Conservation (phyloP, 2,113 vertebrate species). For the Phaethornis superciliosus region DNA sequence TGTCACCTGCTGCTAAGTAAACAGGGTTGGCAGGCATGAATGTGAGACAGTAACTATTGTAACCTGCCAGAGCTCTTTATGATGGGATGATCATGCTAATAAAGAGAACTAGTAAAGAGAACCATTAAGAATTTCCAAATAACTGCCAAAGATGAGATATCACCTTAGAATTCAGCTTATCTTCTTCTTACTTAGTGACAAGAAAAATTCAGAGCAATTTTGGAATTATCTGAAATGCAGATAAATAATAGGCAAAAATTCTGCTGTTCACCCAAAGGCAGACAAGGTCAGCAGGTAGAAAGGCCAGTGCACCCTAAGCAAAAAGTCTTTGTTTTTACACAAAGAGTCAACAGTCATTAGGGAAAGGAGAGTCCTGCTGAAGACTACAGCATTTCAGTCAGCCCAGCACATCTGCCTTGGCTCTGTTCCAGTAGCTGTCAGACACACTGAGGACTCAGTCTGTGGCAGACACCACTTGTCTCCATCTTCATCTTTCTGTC, state of each 20-base stretch:
- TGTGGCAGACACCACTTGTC: not conserved
- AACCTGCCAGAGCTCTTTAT: not conserved
- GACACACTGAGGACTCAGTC: not conserved
- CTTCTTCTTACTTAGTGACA: not conserved
- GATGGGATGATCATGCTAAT: not conserved
- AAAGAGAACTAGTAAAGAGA: not conserved
- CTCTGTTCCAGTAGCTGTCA: not conserved
- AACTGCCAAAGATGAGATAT: slow-evolving; percentile 2
- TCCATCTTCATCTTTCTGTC: not conserved
- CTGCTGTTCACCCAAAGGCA: not conserved
- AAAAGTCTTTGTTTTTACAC: not conserved
- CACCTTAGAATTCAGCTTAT: not conserved
- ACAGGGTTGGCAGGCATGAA: not conserved
- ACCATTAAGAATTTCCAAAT: not conserved
- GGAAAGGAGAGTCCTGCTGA: not conserved
- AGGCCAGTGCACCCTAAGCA: not conserved
- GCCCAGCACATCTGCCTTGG: not conserved
- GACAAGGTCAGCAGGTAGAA: not conserved
- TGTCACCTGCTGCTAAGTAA: not conserved
- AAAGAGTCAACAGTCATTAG: not conserved
- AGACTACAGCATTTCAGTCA: not conserved
- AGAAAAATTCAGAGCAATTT: not conserved
- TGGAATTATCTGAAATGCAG: not conserved
- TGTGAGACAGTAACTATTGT: not conserved
- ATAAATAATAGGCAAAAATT: not conserved